Conservation (phyloP, 2,113 vertebrate genomes). For the Copsychus sechellarum region DNA sequence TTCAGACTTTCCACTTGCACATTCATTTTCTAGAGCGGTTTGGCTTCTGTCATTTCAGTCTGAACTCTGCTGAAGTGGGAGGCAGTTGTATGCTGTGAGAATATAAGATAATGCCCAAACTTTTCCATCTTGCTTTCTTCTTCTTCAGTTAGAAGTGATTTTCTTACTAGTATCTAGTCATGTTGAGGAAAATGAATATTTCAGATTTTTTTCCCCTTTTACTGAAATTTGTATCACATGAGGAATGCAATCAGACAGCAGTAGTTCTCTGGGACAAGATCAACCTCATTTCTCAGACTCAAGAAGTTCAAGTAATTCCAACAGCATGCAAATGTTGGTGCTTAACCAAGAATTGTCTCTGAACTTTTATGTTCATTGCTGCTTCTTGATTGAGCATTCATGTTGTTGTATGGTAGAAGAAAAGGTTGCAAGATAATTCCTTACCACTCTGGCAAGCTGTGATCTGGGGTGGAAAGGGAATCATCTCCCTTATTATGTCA, state of each 20-base stretch:
- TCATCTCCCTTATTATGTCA: conserved; percentile 38
- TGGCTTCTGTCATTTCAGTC: background rate
- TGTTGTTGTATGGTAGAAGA: background rate
- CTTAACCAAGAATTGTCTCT: conserved; percentile 37
- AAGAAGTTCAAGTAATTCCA: conserved; percentile 7
- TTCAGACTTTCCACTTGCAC: background rate
- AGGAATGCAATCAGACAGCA: background rate
- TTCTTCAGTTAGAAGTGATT: background rate
- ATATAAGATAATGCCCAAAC: background rate
- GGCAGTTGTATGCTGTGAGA: background rate
- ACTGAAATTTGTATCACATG: background rate
- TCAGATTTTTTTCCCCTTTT: background rate
- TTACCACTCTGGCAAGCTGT: background rate
- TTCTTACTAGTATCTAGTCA: background rate
- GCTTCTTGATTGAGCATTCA: conserved; percentile 45
- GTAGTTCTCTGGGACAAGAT: background rate
- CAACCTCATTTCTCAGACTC: background rate
- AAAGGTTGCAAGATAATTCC: conserved; percentile 1
- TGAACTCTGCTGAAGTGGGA: background rate
- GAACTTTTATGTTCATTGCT: conserved; percentile 19
- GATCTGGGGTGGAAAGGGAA: background rate
- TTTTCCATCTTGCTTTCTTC: background rate
- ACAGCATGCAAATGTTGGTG: background rate
- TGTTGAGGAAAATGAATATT: background rate
- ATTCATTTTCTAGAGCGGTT: background rate